phyloP scores from a whole-genome alignment of 2,113 vertebrate species.

The Salminus brasiliensis region DNA sequence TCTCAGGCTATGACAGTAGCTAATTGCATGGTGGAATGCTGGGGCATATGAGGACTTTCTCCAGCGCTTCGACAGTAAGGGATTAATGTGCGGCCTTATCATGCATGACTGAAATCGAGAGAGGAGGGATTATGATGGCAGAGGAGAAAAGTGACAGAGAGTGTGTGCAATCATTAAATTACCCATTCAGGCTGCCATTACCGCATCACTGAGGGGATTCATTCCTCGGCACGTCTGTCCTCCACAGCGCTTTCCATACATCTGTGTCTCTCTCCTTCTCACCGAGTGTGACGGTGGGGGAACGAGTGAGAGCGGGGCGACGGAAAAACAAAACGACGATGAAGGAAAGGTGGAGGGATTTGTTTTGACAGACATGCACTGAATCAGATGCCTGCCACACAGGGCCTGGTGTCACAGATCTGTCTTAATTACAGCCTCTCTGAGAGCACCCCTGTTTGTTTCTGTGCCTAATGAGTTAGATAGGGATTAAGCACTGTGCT shows the following conservation, averaged over 20 bases:
- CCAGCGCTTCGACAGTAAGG: conserved; percentile 20
- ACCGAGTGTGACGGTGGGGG: background rate
- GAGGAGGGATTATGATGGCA: conserved; percentile 42
- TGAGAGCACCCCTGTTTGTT: conserved; percentile 49
- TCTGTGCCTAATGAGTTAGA: conserved; percentile 58
- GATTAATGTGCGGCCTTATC: conserved; percentile 40
- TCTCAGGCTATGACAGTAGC: background rate
- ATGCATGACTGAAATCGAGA: conserved; percentile 34
- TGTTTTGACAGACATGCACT: conserved; percentile 50
- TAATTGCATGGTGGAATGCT: background rate
- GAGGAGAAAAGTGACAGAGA: conserved; percentile 27
- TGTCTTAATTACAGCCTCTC: conserved; percentile 56
- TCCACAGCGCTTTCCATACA: background rate
- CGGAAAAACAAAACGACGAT: background rate
- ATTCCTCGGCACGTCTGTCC: conserved; percentile 44
- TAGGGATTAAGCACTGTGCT: conserved; percentile 51
- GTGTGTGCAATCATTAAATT: conserved; percentile 36
- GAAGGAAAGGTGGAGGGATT: conserved; percentile 6
- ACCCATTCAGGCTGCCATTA: conserved; percentile 37
- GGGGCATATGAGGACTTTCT: background rate
- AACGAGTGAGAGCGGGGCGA: background rate
- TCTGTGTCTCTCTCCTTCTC: background rate
- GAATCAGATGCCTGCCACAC: conserved; percentile 29
- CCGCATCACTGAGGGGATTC: conserved; percentile 11
- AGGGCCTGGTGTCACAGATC: conserved; percentile 52